Percentiles rank a stretch among this genome's conserved stretches.
phyloP scores from a whole-genome alignment of 2,797 vertebrate species.

The Bovichtus variegatus region DNA sequence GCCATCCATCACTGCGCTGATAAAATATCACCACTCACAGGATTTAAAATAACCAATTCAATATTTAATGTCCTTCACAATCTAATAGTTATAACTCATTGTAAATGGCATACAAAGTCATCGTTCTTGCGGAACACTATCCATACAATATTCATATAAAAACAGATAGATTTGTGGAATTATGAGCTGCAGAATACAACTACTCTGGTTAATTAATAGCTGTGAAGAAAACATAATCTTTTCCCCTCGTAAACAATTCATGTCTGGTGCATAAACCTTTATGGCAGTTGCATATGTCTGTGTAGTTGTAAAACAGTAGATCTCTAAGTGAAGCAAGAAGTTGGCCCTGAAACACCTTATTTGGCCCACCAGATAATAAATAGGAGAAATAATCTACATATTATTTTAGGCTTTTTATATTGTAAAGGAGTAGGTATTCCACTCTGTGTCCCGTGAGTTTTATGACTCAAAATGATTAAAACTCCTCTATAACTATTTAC shows the following conservation, averaged over 20 bases:
- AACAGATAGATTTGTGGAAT: constrained; percentile 47
- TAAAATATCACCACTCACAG: constrained; percentile 66
- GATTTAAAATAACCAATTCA: constrained; percentile 58
- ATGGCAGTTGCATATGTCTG: constrained; percentile 14
- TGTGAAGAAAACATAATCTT: constrained; percentile 20
- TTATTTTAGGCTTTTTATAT: neutral
- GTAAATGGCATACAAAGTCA: constrained; percentile 40
- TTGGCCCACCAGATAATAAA: neutral
- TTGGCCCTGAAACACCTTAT: neutral
- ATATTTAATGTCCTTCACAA: constrained; percentile 67
- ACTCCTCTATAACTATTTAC: neutral
- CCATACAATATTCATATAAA: constrained; percentile 51
- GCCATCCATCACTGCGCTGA: constrained; percentile 43
- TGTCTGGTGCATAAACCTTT: neutral
- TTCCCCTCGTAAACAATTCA: constrained; percentile 17
- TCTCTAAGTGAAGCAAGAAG: constrained; percentile 1
- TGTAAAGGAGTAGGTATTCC: neutral
- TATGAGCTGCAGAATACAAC: constrained; percentile 30
- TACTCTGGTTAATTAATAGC: constrained; percentile 15
- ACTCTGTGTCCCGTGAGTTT: neutral
- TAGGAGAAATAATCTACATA: neutral
- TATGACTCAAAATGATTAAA: neutral
- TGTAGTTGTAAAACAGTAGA: constrained; percentile 1
- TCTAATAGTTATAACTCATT: constrained; percentile 38
- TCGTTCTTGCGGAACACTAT: constrained; percentile 15